phyloP scores from a whole-genome alignment of 2,888 invertebrate species.

The Eretmocerus hayati region DNA sequence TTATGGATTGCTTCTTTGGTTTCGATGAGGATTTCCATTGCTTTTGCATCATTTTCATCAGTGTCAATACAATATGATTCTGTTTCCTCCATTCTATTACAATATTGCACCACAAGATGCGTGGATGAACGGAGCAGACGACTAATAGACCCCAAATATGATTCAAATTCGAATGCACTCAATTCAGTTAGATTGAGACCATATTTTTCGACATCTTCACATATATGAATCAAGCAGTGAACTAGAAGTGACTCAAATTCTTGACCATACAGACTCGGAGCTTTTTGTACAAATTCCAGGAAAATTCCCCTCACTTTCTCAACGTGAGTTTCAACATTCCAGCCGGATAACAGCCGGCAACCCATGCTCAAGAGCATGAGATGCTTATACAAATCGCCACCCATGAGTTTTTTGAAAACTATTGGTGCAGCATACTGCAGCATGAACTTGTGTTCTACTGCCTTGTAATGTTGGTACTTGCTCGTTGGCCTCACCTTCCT shows the following conservation, averaged over 20 bases:
- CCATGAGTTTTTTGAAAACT: slow-evolving; percentile 19
- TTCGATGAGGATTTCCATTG: background rate
- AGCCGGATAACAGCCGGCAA: slow-evolving; percentile 1
- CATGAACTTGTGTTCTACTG: slow-evolving; percentile 21
- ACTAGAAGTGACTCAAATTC: background rate
- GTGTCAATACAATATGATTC: too few species aligned
- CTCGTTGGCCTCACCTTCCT: slow-evolving; percentile 15
- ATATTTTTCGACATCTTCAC: background rate
- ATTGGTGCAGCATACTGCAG: slow-evolving; percentile 26
- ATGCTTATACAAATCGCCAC: slow-evolving; percentile 11
- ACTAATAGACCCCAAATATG: slow-evolving; percentile 1
- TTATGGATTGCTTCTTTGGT: background rate
- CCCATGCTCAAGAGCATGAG: slow-evolving; percentile 15
- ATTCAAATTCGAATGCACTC: background rate
- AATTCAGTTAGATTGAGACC: background rate
- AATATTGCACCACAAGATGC: background rate
- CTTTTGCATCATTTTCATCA: too few species aligned
- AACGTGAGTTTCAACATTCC: background rate
- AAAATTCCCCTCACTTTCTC: background rate
- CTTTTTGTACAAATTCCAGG: slow-evolving; percentile 1
- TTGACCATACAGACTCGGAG: slow-evolving; percentile 1
- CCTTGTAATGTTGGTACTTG: slow-evolving; percentile 16
- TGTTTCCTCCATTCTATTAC: background rate
- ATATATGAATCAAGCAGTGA: slow-evolving; percentile 5
- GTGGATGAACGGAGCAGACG: background rate